Evolutionary conservation across 2,888 invertebrate genomes (phyloP).

Genomic region (Ametastegia equiseti): DNA sequence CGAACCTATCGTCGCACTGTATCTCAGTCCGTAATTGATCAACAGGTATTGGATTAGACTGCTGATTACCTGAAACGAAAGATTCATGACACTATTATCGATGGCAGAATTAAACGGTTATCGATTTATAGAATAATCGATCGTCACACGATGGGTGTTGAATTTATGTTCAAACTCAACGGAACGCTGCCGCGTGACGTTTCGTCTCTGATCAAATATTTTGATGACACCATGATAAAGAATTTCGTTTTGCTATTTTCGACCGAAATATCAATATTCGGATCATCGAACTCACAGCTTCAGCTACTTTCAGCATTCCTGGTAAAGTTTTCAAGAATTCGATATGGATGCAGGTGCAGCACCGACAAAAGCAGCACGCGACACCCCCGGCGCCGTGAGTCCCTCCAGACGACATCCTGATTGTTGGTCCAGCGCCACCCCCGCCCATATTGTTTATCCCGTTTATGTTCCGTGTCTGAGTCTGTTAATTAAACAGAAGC

Average conservation of each 20-base stretch:
- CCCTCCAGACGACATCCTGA: constrained; percentile 65
- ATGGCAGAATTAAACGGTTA: no score
- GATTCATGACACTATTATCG: not conserved
- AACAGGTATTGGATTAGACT: constrained; percentile 90
- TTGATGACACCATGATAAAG: no score
- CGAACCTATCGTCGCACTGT: constrained; percentile 85
- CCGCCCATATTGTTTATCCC: constrained; percentile 51
- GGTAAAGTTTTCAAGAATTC: constrained; percentile 85
- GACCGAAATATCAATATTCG: not conserved
- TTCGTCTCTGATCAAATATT: no score
- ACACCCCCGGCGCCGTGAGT: constrained; percentile 77
- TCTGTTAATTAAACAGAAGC: constrained; percentile 23
- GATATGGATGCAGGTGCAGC: constrained; percentile 89
- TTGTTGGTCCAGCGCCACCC: constrained; percentile 64
- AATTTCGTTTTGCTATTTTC: no score
- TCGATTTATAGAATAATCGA: not conserved
- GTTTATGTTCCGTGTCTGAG: not conserved
- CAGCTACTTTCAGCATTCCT: constrained; percentile 86
- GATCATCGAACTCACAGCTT: constrained; percentile 80
- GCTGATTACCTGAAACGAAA: constrained; percentile 81
- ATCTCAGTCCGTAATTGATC: constrained; percentile 87
- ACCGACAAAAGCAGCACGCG: constrained; percentile 85
- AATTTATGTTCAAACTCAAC: no score
- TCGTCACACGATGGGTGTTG: no score
- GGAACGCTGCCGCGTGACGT: no score